Percentiles rank a stretch among this genome's conserved stretches.
These are phyloP conservation scores for Chorisops tibialis DNA, from an alignment of 2,888 invertebrate genomes.

Conservation along the genomic window DNA sequence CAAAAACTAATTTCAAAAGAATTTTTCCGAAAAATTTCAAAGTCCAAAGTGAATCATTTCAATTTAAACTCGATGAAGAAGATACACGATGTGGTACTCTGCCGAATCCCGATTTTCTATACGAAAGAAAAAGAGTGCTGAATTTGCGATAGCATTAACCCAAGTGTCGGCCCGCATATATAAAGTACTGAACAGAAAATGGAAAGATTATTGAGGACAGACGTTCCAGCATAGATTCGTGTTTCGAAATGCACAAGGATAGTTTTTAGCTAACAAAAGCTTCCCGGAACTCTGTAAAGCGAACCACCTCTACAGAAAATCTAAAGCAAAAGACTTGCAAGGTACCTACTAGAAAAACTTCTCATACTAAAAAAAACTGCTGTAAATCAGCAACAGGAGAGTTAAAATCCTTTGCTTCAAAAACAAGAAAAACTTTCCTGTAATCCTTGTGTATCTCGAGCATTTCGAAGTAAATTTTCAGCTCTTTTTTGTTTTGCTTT, in stretches of 20 bases:
- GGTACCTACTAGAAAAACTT: too few relatives aligned
- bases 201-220: conserved; percentile 1
- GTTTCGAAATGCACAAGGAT: neutral
- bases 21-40: neutral
- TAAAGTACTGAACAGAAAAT: neutral
- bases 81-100: neutral
- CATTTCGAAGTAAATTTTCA: too few relatives aligned
- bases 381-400: too few relatives aligned
- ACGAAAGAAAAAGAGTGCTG: conserved; percentile 13
- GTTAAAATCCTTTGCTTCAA: too few relatives aligned
- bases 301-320: too few relatives aligned
- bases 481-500: too few relatives aligned
- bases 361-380: too few relatives aligned
- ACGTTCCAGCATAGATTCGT: neutral
- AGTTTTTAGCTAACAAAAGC: neutral
- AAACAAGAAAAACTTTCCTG: too few relatives aligned
- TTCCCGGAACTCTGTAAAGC: too few relatives aligned
- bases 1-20: too few relatives aligned
- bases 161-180: neutral
- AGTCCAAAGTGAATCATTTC: conserved; percentile 13
- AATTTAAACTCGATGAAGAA: conserved; percentile 11
- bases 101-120: conserved; percentile 12
- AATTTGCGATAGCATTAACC: conserved; percentile 15
- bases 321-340: too few relatives aligned
- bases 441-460: too few relatives aligned